Conservation (phyloP, 2,113 vertebrate species). For the Calyptommatus sinebrachiatus region DNA sequence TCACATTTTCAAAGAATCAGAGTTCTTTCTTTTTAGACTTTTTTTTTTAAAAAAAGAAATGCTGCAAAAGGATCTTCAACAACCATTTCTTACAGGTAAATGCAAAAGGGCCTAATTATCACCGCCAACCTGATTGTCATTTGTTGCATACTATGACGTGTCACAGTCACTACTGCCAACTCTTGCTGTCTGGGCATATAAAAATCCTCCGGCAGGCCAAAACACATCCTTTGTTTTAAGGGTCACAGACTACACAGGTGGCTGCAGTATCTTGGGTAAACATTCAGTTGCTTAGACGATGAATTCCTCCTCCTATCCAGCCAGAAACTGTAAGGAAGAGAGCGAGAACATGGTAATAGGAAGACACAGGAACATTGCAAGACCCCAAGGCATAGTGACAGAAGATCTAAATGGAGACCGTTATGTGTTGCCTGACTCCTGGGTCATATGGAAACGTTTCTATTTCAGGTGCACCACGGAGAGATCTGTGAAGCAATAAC, state of each 20-base stretch:
- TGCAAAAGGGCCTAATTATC: no score
- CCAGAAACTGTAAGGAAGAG: not conserved
- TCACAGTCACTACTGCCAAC: not conserved
- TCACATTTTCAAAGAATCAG: not conserved
- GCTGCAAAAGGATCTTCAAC: not conserved
- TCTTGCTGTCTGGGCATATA: not conserved
- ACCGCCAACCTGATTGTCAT: no score
- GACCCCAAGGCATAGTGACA: not conserved
- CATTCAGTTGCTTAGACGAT: not conserved
- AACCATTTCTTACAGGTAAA: no score
- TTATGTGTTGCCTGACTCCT: slow-evolving; percentile 15
- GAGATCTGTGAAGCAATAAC: slow-evolving; percentile 38
- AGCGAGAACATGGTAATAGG: not conserved
- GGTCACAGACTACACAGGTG: not conserved
- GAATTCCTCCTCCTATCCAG: not conserved
- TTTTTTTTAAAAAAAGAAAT: not conserved
- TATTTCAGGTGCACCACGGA: slow-evolving; percentile 13
- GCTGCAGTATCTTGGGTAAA: not conserved
- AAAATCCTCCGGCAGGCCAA: not conserved
- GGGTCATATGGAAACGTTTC: not conserved
- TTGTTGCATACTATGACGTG: no score
- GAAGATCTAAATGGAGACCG: slow-evolving; percentile 5
- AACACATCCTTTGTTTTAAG: not conserved
- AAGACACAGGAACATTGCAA: not conserved
- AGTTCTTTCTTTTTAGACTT: not conserved